Percentiles rank a stretch among this genome's conserved stretches.
Evolutionary conservation across 2,888 invertebrate species (phyloP).

Genomic region (Syrista parreyssii): DNA sequence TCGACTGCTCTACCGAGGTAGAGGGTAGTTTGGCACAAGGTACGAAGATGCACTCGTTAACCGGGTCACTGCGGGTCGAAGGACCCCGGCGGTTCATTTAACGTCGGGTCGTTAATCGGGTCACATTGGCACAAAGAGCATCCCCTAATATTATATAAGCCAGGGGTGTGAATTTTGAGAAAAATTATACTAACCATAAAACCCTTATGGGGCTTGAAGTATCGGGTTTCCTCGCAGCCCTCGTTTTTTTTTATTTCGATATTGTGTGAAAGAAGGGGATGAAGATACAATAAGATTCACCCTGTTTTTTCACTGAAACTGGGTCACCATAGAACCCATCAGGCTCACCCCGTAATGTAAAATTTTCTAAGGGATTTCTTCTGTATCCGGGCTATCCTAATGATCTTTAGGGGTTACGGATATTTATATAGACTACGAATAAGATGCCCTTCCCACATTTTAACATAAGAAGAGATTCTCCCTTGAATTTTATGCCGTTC

Average conservation of each 20-base stretch:
- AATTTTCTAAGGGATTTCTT: not conserved
- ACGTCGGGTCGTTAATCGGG: slow-evolving; percentile 3
- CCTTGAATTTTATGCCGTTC: not conserved
- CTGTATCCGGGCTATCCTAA: not conserved
- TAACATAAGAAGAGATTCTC: not conserved
- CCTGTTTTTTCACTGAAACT: not conserved
- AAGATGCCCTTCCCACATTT: not conserved
- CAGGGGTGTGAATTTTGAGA: not conserved
- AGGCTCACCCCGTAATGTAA: not conserved
- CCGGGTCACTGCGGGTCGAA: slow-evolving; percentile 48
- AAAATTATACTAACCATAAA: not conserved
- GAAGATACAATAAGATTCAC: not conserved
- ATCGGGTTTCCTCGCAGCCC: not conserved
- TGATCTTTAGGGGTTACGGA: not conserved
- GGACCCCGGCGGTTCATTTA: not conserved
- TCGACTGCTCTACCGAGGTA: not conserved
- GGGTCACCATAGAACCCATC: not conserved
- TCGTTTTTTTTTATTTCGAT: not conserved
- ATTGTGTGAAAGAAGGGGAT: not conserved
- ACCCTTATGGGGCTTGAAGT: not conserved
- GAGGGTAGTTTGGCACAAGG: slow-evolving; percentile 21
- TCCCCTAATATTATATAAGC: not conserved
- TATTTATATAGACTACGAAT: not conserved
- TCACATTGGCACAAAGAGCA: not conserved
- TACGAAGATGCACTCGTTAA: slow-evolving; percentile 43